Evolutionary conservation across 2,888 invertebrate species (phyloP).

Genomic region (Xanthia togata): DNA sequence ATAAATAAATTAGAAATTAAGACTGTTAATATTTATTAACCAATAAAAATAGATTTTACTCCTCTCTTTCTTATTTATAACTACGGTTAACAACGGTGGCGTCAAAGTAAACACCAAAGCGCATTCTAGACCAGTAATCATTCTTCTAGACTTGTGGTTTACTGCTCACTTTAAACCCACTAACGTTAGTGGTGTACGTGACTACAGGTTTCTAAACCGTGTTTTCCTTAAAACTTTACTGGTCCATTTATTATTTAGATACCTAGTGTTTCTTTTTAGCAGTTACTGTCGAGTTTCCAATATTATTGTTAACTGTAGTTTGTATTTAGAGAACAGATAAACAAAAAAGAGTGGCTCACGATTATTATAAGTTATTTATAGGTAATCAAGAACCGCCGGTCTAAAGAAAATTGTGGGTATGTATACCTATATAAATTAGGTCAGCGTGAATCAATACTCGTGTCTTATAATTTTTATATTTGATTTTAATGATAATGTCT

Average conservation of each 20-base stretch:
- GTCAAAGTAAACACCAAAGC: constrained; percentile 16
- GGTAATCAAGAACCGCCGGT: neutral
- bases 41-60: too few relatives aligned
- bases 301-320: neutral
- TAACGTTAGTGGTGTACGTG: constrained; percentile 45
- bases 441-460: constrained; percentile 10
- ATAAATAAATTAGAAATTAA: neutral
- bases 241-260: constrained; percentile 32
- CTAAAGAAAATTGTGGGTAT: neutral
- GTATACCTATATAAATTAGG: neutral
- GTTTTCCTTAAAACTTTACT: constrained; percentile 39
- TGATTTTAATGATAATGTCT: constrained; percentile 8
- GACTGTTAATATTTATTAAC: neutral
- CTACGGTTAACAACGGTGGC: neutral
- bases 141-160: constrained; percentile 48
- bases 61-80: neutral
- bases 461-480: constrained; percentile 4
- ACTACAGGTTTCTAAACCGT: constrained; percentile 31
- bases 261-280: constrained; percentile 1
- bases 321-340: constrained; percentile 1
- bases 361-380: neutral
- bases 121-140: constrained; percentile 42
- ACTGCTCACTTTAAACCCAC: constrained; percentile 51
- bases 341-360: constrained; percentile 6
- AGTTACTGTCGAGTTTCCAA: neutral